Conservation (phyloP, 2,888 invertebrate genomes). For the Morpho achilles region DNA sequence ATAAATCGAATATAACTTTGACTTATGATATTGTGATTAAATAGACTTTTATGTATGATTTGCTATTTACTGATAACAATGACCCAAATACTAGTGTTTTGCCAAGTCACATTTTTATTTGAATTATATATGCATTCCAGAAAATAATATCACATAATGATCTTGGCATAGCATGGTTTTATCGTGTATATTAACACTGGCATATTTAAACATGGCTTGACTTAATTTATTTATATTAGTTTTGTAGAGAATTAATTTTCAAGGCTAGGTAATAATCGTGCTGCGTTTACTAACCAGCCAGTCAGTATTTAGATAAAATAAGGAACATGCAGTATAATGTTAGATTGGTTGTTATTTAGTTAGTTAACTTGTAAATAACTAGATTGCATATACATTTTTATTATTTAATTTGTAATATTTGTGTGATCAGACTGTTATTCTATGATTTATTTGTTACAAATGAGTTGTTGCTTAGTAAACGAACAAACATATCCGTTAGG, state of each 20-base stretch:
- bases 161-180: conserved; percentile 15
- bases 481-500: conserved; percentile 70
- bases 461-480: conserved; percentile 72
- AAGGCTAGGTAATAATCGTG: conserved; percentile 31
- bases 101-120: conserved; percentile 31
- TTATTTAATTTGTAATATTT: conserved; percentile 77
- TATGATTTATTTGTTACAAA: conserved; percentile 77
- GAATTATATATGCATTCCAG: conserved; percentile 66
- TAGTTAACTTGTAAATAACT: conserved; percentile 78
- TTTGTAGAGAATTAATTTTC: conserved; percentile 26
- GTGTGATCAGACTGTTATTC: conserved; percentile 77
- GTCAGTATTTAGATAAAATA: conserved; percentile 71
- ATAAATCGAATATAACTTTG: conserved; percentile 7
- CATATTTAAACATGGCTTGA: conserved; percentile 30
- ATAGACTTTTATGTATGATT: conserved; percentile 5
- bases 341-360: conserved; percentile 78
- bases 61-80: conserved; percentile 10
- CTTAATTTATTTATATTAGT: conserved; percentile 38
- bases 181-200: conserved; percentile 7
- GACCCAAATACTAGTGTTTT: conserved; percentile 2
- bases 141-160: conserved; percentile 34
- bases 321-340: conserved; percentile 55
- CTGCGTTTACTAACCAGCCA: conserved; percentile 49
- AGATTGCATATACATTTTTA: conserved; percentile 68
- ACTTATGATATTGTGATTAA: conserved; percentile 20